phyloP scores from a whole-genome alignment of 2,888 invertebrate species.

The Bugula neritina region DNA sequence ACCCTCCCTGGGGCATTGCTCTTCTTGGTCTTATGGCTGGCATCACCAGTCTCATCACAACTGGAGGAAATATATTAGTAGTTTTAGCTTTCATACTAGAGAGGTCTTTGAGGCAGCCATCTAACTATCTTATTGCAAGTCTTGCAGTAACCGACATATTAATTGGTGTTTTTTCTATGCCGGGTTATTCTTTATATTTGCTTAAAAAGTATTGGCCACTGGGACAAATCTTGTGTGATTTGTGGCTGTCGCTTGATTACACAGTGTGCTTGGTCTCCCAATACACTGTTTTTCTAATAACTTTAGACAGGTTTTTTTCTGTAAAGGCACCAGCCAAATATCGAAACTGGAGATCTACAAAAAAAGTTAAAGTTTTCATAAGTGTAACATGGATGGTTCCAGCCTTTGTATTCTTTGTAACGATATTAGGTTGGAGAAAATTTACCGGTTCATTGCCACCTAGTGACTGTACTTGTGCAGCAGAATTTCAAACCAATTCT shows the following conservation, averaged over 20 bases:
- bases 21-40: constrained; percentile 80
- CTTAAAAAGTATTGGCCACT: constrained; percentile 87
- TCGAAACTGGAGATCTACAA: constrained; percentile 90
- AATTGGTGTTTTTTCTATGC: constrained; percentile 96
- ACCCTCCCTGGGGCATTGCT: constrained; percentile 81
- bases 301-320: constrained; percentile 95
- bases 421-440: constrained; percentile 98
- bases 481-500: constrained; percentile 94
- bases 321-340: constrained; percentile 97
- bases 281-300: constrained; percentile 97
- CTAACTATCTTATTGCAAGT: constrained; percentile 98
- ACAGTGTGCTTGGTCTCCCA: constrained; percentile 98
- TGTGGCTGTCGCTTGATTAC: constrained; percentile 98
- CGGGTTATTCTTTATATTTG: constrained; percentile 95
- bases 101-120: constrained; percentile 82
- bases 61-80: constrained; percentile 91
- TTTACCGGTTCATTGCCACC: constrained; percentile 88
- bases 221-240: constrained; percentile 88
- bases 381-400: constrained; percentile 95
- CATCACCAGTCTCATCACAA: constrained; percentile 81
- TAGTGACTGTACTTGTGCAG: constrained; percentile 80
- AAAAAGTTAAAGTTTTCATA: constrained; percentile 88
- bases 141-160: constrained; percentile 93
- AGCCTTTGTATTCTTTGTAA: constrained; percentile 88
- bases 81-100: constrained; percentile 90